Base-by-base conservation (phyloP, 2,888 invertebrate genomes). In the Apotomis betuletana region DNA sequence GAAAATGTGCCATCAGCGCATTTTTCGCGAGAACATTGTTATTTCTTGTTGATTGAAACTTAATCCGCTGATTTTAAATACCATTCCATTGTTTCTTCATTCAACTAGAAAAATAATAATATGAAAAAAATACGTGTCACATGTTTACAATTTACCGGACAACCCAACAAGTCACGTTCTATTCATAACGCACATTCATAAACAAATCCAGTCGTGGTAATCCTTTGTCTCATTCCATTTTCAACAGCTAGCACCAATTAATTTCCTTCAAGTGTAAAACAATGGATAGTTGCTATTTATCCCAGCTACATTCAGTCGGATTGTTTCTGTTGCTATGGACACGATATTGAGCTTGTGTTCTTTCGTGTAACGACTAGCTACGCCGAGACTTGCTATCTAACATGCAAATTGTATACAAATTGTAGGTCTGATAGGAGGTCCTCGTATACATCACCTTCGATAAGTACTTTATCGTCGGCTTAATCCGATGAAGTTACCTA, bases 201-300 rank as follows among this genome's bases (percentile, higher is more conserved):
- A 67, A 61, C 57, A 27, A 57, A 62, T 44, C 49, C 67, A 67
- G 44, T 61, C 57, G 57, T 67, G 51, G 57, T 49, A 67, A 67
- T 60, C 67, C 61, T 61, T 64, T 62, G 71, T 57, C 57, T 67
- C 41, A 51, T 62, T 67, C 61, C 71, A 70, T 65, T 60, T 70
- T 54, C 55, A 71, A 67, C 57, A 51, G 36, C 46, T 27, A 58
- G 15, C 58, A 13, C 41, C 27, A 41, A 51, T 67, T 61, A 61
- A 67, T 67, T 67, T 70, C 46, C 67, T 49, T 67, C 63, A 70
- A 59, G 59, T 64, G 38, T 55, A 27, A 38, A 60, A 70, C 64
- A 64, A 70, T 46, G n/a, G 59, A 46, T 59, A 59, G 52, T 63
- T 63, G 38, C 44, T 9, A 46, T 13, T 27, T 27, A 12, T 61